Conservation (phyloP, 2,113 vertebrate genomes). For the Mastomys coucha region DNA sequence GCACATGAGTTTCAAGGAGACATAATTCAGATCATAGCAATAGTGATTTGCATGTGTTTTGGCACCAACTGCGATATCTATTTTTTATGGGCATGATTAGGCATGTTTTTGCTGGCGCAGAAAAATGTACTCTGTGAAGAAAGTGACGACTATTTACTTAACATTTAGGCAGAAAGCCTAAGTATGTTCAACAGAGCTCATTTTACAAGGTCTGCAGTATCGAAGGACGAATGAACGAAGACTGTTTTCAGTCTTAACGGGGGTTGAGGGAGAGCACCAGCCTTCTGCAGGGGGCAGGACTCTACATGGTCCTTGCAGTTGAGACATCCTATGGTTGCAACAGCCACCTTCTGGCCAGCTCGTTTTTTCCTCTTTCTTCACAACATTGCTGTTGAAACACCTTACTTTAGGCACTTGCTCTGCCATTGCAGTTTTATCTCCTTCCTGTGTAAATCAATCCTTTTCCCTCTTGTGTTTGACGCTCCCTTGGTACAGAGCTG, state of each 20-base stretch:
- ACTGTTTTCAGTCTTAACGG: slow-evolving; percentile 43
- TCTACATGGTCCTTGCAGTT: slow-evolving; percentile 13
- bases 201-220: slow-evolving; percentile 59
- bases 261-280: neutral
- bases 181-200: slow-evolving; percentile 61
- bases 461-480: neutral
- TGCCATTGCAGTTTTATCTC: neutral
- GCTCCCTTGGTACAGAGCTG: neutral
- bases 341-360: slow-evolving; percentile 15
- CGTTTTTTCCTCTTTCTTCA: slow-evolving; percentile 38
- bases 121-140: slow-evolving; percentile 77
- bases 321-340: slow-evolving; percentile 31
- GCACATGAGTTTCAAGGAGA: neutral
- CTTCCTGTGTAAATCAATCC: neutral
- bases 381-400: slow-evolving; percentile 26
- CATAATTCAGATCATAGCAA: neutral
- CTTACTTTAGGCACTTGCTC: slow-evolving; percentile 34
- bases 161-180: slow-evolving; percentile 73
- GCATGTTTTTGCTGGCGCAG: slow-evolving; percentile 74
- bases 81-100: slow-evolving; percentile 71
- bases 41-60: slow-evolving; percentile 65
- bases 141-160: slow-evolving; percentile 79
- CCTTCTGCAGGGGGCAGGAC: neutral
- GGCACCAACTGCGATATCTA: slow-evolving; percentile 56
- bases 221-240: slow-evolving; percentile 47